Evolutionary conservation across 2,888 invertebrate species (phyloP), one percentile per base, ranked within the genome.

Genomic region (Frankliniella fusca): DNA sequence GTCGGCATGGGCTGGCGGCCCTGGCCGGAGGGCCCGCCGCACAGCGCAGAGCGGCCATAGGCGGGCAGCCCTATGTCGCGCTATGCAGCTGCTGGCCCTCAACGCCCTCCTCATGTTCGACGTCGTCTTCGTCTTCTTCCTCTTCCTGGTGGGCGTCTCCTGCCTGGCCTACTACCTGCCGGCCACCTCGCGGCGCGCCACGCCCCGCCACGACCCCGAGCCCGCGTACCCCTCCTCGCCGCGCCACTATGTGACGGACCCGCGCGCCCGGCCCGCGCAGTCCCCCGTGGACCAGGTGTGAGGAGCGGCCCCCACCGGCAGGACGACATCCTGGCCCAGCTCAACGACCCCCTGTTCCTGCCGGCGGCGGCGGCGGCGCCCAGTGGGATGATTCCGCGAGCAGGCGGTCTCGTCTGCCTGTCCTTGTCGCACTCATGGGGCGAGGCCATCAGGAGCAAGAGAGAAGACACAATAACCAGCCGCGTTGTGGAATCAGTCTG

Each of bases 91-190:
- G 88, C 92, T 94, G 92, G 94, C 94, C 91, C 92, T 94, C 90
- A 94, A 94, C 90, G 94, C 94, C 87, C 91, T 95, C 89, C 92
- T 94, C 91, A 94, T 94, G 94, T 95, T 95, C 91, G 94, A 95
- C 90, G 92, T 94, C 89, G 94, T 94, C 89, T 95, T 95, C 91
- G 91, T 94, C 90, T 94, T 94, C 90, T 94, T 95, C 90, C 90
- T 95, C 88, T 94, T 95, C 90, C 92, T 95, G 88, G 93, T 94
- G 87, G 94, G 94, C 85, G 94, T 95, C 86, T 94, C 94, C 85
- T 94, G 94, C 87, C 90, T 94, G 86, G 93, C 94, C 88, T 94
- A 94, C 89, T 95, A 94, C 88, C 91, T 94, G 89, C 94, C 94
- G 70, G 92, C 93, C 86, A 86, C 86, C 88, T 88, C 88, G 88